phyloP scores from a whole-genome alignment of 1,140 invertebrate genomes.

The Polypedilum pembai region DNA sequence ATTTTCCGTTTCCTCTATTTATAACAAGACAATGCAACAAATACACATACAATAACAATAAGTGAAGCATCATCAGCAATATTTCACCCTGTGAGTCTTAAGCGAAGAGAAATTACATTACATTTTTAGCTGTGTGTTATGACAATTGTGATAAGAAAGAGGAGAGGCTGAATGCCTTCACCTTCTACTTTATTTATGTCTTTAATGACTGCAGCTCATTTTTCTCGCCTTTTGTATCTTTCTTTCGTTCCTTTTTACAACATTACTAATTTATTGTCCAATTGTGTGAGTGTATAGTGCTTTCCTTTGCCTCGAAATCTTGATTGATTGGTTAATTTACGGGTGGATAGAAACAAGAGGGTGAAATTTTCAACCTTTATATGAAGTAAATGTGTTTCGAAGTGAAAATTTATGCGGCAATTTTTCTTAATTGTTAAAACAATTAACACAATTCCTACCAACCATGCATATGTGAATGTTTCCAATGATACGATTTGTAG shows the following conservation, averaged over 20 bases:
- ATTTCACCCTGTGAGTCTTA: background rate
- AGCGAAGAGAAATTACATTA: background rate
- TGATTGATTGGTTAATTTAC: no score
- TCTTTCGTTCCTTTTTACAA: no score
- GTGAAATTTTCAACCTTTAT: background rate
- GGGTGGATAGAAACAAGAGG: no score
- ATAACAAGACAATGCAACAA: background rate
- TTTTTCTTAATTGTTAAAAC: constrained; percentile 8
- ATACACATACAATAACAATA: background rate
- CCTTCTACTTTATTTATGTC: constrained; percentile 12
- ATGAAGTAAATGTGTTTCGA: background rate
- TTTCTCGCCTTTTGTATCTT: background rate
- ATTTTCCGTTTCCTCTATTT: background rate
- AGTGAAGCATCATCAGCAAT: background rate
- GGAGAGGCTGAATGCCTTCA: background rate
- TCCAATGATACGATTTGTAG: background rate
- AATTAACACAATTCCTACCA: background rate
- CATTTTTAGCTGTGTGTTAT: background rate
- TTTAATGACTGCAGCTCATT: constrained; percentile 10
- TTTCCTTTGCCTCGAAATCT: no score
- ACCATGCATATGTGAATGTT: background rate
- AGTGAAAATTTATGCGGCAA: constrained; percentile 11
- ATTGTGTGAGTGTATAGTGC: no score
- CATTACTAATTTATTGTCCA: no score
- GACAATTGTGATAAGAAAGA: background rate